Evolutionary conservation across 2,888 invertebrate species (phyloP), one percentile per base, ranked within the genome.

Genomic region (Parascotia fuliginaria): DNA sequence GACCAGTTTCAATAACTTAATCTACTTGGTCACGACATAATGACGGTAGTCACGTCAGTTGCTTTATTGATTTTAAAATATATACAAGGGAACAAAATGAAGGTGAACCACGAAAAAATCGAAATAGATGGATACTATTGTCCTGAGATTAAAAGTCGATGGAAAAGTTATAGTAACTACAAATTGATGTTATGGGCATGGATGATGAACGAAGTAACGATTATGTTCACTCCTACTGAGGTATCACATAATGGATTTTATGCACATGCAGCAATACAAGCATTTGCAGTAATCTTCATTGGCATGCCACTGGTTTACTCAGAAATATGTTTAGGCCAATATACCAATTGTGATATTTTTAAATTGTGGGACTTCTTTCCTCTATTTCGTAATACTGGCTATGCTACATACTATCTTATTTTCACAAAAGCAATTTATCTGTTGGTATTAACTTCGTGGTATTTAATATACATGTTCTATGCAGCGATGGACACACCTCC

Each of bases 241-340:
- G 75, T 89, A 57, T 79, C 89, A 2, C 81, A 87, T 49, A 75
- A 69, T 44, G 85, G 84, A 45, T 85, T 81, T 56, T 89, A 85
- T 54, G 45, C 79, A 1, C 77, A 82, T 52, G 67, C 67, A 28
- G 3, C 57, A 4, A 41, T 88, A 37, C 79, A 87, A 60, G 36
- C 74, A 16, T 9, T 79, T 9, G 55, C 79, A 27, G 69, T 81
- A n/a, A 76, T 89, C 55, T 75, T 89, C 46, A 60, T 88, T 28
- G 87, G 87, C 38, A 83, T 89, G 66, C 91, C 91, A 39, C 55
- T 90, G 36, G 77, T 86, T 28, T 90, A 88, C 70, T 88, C 89
- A 11, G 89, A 90, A 64, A 82, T 91, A 59, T 85, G 85, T 65
- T 59, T 92, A 37, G 82, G 84, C 27, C 91, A 91, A 55, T 92